Percentiles rank a stretch among this genome's conserved stretches.
Evolutionary conservation across 2,113 vertebrate genomes (phyloP).

Genomic region (Anolis carolinensis): DNA sequence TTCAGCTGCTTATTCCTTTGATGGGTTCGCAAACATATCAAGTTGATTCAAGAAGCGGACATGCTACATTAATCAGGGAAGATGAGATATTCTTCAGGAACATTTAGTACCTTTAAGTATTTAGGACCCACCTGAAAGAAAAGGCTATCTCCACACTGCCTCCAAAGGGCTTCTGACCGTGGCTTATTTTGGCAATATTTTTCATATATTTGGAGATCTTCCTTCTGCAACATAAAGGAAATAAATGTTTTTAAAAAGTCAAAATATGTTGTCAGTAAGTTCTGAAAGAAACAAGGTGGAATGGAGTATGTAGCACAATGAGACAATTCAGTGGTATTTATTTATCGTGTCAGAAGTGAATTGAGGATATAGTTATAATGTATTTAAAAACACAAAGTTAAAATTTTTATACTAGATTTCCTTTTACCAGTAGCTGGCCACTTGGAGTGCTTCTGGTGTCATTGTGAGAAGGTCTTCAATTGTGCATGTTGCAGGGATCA

Average conservation of each 20-base stretch:
- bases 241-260: neutral
- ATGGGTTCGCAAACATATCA: neutral
- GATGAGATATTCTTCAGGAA: neutral
- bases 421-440: too few relatives aligned
- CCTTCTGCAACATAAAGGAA: conserved; percentile 82
- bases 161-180: conserved; percentile 91
- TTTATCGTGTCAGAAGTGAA: too few relatives aligned
- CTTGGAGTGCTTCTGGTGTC: too few relatives aligned
- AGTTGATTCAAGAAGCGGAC: neutral
- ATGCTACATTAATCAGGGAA: neutral
- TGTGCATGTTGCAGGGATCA: too few relatives aligned
- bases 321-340: neutral
- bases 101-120: neutral
- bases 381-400: too few relatives aligned
- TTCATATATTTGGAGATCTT: conserved; percentile 94
- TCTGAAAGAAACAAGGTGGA: neutral
- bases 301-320: neutral
- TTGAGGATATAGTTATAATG: too few relatives aligned
- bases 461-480: too few relatives aligned
- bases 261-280: neutral
- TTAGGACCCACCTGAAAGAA: conserved; percentile 84
- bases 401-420: too few relatives aligned
- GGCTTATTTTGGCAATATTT: conserved; percentile 96
- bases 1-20: neutral
- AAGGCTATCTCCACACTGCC: conserved; percentile 90